These are phyloP conservation scores for Caerostris extrusa DNA, from an alignment of 1,140 invertebrate genomes.

Conservation along the genomic window DNA sequence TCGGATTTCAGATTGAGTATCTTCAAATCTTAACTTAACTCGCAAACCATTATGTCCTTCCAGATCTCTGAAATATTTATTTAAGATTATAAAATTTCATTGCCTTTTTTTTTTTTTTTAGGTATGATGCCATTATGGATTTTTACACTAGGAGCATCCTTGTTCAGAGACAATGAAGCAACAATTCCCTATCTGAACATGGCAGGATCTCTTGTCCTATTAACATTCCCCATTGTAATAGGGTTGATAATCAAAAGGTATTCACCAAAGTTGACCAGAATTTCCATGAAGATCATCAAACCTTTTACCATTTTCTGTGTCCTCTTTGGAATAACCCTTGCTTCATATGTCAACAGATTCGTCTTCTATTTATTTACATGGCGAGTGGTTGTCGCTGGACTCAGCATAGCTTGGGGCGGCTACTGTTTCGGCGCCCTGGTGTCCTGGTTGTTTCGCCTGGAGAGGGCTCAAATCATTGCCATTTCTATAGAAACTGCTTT, in stretches of 20 bases:
- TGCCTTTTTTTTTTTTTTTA: slow-evolving; percentile 79
- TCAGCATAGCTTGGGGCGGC: slow-evolving; percentile 83
- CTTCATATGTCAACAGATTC: slow-evolving; percentile 82
- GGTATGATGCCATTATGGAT: slow-evolving; percentile 84
- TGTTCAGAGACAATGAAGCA: slow-evolving; percentile 79
- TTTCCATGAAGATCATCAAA: slow-evolving; percentile 78
- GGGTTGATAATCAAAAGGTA: slow-evolving; percentile 80
- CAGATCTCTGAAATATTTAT: too few species aligned
- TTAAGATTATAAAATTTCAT: background rate
- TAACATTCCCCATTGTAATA: slow-evolving; percentile 83
- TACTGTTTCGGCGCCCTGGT: slow-evolving; percentile 82
- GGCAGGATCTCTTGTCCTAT: slow-evolving; percentile 80
- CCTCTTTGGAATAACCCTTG: slow-evolving; percentile 79
- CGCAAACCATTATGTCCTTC: too few species aligned
- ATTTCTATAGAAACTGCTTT: slow-evolving; percentile 84
- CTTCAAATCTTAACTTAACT: too few species aligned
- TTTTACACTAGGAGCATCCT: slow-evolving; percentile 82
- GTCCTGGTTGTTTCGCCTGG: slow-evolving; percentile 74
- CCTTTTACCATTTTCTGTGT: slow-evolving; percentile 81
- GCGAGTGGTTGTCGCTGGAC: slow-evolving; percentile 80
- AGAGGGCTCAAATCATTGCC: slow-evolving; percentile 81
- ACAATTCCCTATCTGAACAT: slow-evolving; percentile 83
- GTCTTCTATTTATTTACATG: slow-evolving; percentile 83
- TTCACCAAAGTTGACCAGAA: slow-evolving; percentile 79
- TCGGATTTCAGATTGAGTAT: too few species aligned